These are phyloP conservation scores for Oryzias melastigma DNA, from an alignment of 2,113 vertebrate genomes.

Conservation along the genomic window DNA sequence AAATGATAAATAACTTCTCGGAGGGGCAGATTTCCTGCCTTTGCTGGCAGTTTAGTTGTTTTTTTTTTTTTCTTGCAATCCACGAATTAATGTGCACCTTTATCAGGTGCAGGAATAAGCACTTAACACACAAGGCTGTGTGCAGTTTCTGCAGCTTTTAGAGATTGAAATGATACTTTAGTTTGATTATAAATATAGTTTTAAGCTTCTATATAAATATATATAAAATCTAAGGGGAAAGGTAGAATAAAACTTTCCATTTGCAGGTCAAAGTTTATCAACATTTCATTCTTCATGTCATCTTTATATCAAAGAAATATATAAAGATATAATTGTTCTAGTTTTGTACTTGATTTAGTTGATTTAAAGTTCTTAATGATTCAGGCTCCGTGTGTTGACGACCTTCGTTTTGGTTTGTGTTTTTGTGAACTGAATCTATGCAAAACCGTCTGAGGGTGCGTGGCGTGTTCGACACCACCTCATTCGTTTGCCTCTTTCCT, in stretches of 20 bases:
- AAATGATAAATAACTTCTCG: not conserved
- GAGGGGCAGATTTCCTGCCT: not conserved
- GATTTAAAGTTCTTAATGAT: slow-evolving; percentile 11
- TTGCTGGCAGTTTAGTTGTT: not conserved
- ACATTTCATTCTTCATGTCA: too few species aligned
- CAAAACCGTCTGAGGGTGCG: slow-evolving; percentile 50
- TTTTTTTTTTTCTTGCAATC: not conserved
- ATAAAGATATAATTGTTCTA: slow-evolving; percentile 16
- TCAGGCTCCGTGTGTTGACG: slow-evolving; percentile 29
- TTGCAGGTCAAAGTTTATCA: too few species aligned
- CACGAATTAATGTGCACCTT: slow-evolving; percentile 25
- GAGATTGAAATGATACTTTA: slow-evolving; percentile 19
- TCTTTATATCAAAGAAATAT: slow-evolving; percentile 16
- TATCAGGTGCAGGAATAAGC: slow-evolving; percentile 13
- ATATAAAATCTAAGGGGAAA: not conserved
- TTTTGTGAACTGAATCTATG: slow-evolving; percentile 53
- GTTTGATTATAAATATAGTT: slow-evolving; percentile 22
- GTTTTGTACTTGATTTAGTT: slow-evolving; percentile 7
- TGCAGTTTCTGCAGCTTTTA: slow-evolving; percentile 25
- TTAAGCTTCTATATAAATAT: slow-evolving; percentile 4
- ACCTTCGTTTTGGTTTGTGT: slow-evolving; percentile 20
- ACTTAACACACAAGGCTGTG: slow-evolving; percentile 32
- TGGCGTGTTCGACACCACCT: slow-evolving; percentile 27
- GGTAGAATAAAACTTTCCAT: not conserved
- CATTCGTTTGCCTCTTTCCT: slow-evolving; percentile 1